Conservation (phyloP, 2,797 vertebrate species). For the Botia almorhae region DNA sequence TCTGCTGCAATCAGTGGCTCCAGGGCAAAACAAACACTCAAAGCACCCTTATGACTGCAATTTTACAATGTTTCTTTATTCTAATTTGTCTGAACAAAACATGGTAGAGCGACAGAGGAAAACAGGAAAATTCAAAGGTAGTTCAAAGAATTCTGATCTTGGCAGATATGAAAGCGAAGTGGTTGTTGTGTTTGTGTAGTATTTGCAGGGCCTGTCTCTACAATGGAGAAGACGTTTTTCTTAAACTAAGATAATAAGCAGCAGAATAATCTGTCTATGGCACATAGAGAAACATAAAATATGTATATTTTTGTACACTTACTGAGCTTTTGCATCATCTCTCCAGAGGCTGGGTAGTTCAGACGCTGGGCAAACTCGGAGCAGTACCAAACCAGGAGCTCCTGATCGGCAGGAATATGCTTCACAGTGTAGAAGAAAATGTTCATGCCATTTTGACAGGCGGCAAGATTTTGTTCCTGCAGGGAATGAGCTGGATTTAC, state of each 20-base stretch:
- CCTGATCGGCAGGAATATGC: conserved; percentile 90
- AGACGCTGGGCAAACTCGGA: conserved; percentile 92
- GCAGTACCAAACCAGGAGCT: conserved; percentile 98
- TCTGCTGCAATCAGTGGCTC: conserved; percentile 61
- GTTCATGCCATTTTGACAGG: conserved; percentile 96
- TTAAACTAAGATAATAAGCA: conserved; percentile 66
- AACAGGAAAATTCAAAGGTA: conserved; percentile 17
- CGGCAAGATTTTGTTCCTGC: conserved; percentile 93
- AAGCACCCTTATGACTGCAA: conserved; percentile 73
- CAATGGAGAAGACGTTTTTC: conserved; percentile 70
- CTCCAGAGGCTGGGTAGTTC: conserved; percentile 91
- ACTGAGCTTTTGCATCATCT: conserved; percentile 94
- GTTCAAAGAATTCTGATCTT: conserved; percentile 67
- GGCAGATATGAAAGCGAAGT: conserved; percentile 74
- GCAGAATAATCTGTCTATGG: conserved; percentile 57
- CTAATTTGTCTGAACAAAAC: conserved; percentile 71
- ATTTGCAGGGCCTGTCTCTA: conserved; percentile 51
- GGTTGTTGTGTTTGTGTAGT: conserved; percentile 64
- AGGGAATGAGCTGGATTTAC: conserved; percentile 93
- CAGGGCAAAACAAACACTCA: conserved; percentile 65
- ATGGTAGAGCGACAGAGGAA: conserved; percentile 10
- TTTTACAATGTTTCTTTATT: conserved; percentile 69
- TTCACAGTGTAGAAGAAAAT: conserved; percentile 98
- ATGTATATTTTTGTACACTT: conserved; percentile 72
- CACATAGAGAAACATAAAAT: conserved; percentile 11